These are phyloP conservation scores for Falco cherrug DNA, from an alignment of 2,797 vertebrate genomes.

Conservation along the genomic window DNA sequence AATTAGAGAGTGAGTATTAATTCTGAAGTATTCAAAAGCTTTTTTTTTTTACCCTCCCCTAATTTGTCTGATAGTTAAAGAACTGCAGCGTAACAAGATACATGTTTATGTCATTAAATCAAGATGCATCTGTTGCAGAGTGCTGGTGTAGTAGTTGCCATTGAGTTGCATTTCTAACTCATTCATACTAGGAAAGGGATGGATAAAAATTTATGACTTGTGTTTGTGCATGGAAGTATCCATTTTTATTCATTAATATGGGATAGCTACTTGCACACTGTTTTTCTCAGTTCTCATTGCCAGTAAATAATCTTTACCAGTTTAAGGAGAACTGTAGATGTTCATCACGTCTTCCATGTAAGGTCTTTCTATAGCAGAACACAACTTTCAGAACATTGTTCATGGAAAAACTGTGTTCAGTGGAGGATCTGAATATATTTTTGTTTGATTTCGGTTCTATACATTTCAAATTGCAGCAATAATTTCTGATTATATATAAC, in stretches of 20 bases:
- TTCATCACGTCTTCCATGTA: neutral
- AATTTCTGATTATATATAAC: neutral
- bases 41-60: neutral
- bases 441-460: neutral
- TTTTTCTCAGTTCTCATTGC: neutral
- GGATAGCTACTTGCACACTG: conserved; percentile 35
- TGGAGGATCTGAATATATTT: neutral
- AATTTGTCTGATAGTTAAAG: neutral
- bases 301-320: neutral
- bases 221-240: neutral
- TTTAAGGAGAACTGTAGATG: neutral
- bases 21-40: neutral
- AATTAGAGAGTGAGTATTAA: neutral
- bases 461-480: neutral
- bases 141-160: neutral
- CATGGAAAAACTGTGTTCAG: neutral
- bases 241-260: conserved; percentile 32
- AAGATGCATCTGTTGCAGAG: neutral
- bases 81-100: neutral
- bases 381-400: neutral
- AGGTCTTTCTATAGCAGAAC: neutral
- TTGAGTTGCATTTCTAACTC: neutral
- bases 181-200: neutral
- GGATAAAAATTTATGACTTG: neutral
- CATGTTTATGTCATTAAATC: neutral